Conservation (phyloP, 2,797 vertebrate species). For the Anabas testudineus region DNA sequence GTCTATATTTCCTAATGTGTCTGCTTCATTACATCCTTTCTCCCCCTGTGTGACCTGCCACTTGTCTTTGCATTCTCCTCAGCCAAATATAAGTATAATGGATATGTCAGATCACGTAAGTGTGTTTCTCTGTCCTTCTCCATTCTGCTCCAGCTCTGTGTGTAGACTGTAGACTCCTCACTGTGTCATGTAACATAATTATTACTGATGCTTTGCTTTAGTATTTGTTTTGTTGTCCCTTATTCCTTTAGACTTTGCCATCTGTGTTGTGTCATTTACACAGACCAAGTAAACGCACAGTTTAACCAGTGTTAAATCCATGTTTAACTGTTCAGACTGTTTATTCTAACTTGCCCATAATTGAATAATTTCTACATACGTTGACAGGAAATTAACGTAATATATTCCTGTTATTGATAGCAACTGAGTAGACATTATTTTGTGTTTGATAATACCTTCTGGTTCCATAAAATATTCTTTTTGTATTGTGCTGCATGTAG, state of each 20-base stretch:
- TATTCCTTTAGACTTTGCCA: constrained; percentile 62
- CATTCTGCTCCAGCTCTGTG: constrained; percentile 73
- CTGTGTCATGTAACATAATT: constrained; percentile 61
- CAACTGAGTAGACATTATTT: constrained; percentile 35
- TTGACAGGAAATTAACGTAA: constrained; percentile 35
- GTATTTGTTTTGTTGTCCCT: constrained; percentile 63
- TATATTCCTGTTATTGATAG: constrained; percentile 40
- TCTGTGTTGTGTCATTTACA: constrained; percentile 61
- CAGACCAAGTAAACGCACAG: constrained; percentile 37
- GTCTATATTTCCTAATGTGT: constrained; percentile 75
- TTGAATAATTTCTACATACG: constrained; percentile 35
- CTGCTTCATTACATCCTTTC: constrained; percentile 79
- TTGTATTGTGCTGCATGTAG: constrained; percentile 85
- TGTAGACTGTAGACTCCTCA: constrained; percentile 69
- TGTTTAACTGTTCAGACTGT: constrained; percentile 39
- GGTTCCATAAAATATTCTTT: constrained; percentile 79
- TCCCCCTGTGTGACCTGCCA: constrained; percentile 84
- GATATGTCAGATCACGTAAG: constrained; percentile 91
- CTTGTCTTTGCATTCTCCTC: constrained; percentile 88
- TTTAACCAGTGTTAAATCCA: constrained; percentile 47
- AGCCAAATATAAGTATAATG: constrained; percentile 92
- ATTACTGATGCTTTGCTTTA: constrained; percentile 65
- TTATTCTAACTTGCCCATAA: constrained; percentile 32
- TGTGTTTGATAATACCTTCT: constrained; percentile 72
- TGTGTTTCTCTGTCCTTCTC: constrained; percentile 81